Evolutionary conservation across 92 coral and sea anemone genomes (phyloP).

Genomic region (Micromussa lordhowensis): DNA sequence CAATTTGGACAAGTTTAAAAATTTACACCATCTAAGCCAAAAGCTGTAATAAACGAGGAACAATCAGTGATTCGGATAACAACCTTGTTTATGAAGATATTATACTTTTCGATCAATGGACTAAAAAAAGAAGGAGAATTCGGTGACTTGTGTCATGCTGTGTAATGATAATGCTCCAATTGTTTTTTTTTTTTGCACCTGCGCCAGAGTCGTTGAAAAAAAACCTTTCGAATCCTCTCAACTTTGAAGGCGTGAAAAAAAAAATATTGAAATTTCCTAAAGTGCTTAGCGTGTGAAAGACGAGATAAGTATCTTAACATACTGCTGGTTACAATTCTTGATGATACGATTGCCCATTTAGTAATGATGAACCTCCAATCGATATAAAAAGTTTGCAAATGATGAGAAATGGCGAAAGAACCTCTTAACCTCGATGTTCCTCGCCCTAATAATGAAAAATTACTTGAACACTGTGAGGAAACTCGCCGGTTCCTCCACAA

Average conservation of each 20-base stretch:
- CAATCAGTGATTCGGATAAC: too few species aligned
- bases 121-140: too few species aligned
- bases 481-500: constrained; percentile 74
- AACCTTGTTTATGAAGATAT: too few species aligned
- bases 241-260: neutral
- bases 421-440: neutral
- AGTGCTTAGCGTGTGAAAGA: neutral
- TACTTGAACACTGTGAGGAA: constrained; percentile 76
- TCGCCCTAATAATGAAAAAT: constrained; percentile 62
- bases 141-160: too few species aligned
- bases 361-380: neutral
- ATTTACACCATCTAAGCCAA: too few species aligned
- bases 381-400: neutral
- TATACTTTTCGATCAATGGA: too few species aligned
- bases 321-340: neutral
- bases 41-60: too few species aligned
- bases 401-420: neutral
- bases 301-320: neutral
- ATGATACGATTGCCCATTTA: neutral
- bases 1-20: too few species aligned
- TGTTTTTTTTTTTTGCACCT: neutral
- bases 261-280: neutral
- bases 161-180: too few species aligned
- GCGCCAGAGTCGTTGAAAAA: neutral
- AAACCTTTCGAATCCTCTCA: neutral